A percentile compares a stretch with the other conserved stretches of the same genome.
Evolutionary conservation across 30 jellyfish, hydroid and myxozoan species (phyloP).

Genomic region (Aurelia coerulea): DNA sequence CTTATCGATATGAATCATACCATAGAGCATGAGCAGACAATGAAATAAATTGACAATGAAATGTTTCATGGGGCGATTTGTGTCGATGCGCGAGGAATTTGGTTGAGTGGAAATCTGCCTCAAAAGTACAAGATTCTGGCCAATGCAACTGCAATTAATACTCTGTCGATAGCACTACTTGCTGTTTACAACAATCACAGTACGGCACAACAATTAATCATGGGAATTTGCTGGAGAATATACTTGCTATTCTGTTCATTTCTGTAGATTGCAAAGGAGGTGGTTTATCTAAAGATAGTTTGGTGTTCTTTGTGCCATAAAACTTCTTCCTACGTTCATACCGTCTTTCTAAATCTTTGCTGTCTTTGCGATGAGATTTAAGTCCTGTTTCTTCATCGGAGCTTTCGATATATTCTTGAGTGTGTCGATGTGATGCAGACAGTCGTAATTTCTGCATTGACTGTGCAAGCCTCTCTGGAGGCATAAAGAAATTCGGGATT

Average conservation of each 20-base stretch:
- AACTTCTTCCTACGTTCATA: constrained; percentile 10
- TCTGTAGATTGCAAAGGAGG: constrained; percentile 78
- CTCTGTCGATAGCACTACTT: no score
- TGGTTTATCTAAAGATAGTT: constrained; percentile 41
- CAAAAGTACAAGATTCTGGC: no score
- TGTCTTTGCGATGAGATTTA: neutral
- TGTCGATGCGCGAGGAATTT: no score
- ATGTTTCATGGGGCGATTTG: no score
- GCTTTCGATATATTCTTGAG: constrained; percentile 6
- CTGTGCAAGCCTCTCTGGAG: constrained; percentile 78
- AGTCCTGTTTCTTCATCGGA: neutral
- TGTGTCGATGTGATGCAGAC: constrained; percentile 48
- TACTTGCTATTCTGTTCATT: constrained; percentile 83
- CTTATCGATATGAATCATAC: no score
- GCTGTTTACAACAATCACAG: no score
- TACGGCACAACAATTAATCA: neutral
- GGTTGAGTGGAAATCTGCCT: no score
- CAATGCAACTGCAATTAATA: no score
- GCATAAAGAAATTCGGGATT: constrained; percentile 93
- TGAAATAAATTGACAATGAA: no score
- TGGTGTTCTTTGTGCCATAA: constrained; percentile 25
- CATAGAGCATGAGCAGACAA: no score
- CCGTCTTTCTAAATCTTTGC: constrained; percentile 6
- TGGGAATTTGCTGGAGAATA: constrained; percentile 51
- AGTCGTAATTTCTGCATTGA: constrained; percentile 79